Conservation (phyloP, 64 coral and sea anemone genomes). For the Montipora sp. region DNA sequence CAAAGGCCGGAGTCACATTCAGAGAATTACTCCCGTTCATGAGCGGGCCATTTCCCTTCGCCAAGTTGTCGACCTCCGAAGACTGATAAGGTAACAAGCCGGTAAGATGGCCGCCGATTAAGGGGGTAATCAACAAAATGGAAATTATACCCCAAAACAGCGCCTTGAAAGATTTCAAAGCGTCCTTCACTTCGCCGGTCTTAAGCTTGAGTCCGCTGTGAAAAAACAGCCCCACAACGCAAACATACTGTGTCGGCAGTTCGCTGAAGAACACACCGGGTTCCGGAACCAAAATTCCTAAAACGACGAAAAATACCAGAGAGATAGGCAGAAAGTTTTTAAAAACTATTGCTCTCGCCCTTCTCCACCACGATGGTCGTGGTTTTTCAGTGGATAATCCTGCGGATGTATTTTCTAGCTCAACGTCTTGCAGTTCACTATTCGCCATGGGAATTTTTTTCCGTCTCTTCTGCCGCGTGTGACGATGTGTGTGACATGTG, state of each 20-base stretch:
- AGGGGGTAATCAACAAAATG: conserved; percentile 76
- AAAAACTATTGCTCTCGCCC: conserved; percentile 31
- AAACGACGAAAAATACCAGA: conserved; percentile 52
- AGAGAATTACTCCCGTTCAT: not conserved
- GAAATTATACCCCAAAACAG: conserved; percentile 63
- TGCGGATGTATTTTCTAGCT: not conserved
- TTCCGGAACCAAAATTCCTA: conserved; percentile 68
- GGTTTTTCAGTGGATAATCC: not conserved
- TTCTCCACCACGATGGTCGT: not conserved
- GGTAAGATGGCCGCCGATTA: conserved; percentile 72
- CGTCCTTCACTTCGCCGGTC: conserved; percentile 77
- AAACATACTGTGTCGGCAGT: conserved; percentile 80
- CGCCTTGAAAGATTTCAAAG: conserved; percentile 74
- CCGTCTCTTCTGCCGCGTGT: no score
- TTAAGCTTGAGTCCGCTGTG: conserved; percentile 81
- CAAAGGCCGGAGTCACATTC: not conserved
- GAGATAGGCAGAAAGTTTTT: conserved; percentile 75
- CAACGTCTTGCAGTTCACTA: not conserved
- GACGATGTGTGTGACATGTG: not conserved
- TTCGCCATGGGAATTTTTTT: conserved; percentile 39
- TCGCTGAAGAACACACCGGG: conserved; percentile 81
- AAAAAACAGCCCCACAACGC: conserved; percentile 68
- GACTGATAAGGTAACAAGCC: conserved; percentile 44
- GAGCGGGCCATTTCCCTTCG: not conserved
- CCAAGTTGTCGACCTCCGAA: conserved; percentile 7